Evolutionary conservation across 2,113 vertebrate genomes (phyloP).

Genomic region (Irena cyanogastra): DNA sequence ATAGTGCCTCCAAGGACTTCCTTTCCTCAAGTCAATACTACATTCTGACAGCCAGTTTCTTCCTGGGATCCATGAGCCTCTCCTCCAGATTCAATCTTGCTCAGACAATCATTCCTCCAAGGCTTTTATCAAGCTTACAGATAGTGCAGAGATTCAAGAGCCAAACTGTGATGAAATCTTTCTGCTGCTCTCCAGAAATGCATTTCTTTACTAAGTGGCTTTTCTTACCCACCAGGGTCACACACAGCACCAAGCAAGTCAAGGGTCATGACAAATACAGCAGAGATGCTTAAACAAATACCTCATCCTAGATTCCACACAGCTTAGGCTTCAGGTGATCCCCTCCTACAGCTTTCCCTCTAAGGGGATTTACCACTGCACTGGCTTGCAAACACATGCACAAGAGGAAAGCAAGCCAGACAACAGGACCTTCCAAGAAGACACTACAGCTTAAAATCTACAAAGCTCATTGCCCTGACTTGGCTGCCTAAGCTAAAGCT

Average conservation of each 20-base stretch:
- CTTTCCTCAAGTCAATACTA: conserved; percentile 36
- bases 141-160: not conserved
- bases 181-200: not conserved
- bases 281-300: conserved; percentile 12
- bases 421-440: not conserved
- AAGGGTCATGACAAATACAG: not conserved
- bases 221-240: not conserved
- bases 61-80: conserved; percentile 48
- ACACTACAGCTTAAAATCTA: not conserved
- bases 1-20: conserved; percentile 52
- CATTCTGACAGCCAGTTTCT: conserved; percentile 62
- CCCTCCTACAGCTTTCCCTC: not conserved
- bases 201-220: not conserved
- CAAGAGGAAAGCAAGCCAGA: not conserved
- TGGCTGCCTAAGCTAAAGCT: not conserved
- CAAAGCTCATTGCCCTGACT: not conserved
- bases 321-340: not conserved
- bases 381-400: not conserved
- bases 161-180: not conserved
- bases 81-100: conserved; percentile 49
- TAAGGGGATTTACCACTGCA: not conserved
- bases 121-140: conserved; percentile 37
- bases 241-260: not conserved
- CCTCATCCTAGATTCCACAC: not conserved
- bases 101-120: conserved; percentile 45